Evolutionary conservation across 2,113 vertebrate genomes (phyloP).

Genomic region (Acrocephalus kingi): DNA sequence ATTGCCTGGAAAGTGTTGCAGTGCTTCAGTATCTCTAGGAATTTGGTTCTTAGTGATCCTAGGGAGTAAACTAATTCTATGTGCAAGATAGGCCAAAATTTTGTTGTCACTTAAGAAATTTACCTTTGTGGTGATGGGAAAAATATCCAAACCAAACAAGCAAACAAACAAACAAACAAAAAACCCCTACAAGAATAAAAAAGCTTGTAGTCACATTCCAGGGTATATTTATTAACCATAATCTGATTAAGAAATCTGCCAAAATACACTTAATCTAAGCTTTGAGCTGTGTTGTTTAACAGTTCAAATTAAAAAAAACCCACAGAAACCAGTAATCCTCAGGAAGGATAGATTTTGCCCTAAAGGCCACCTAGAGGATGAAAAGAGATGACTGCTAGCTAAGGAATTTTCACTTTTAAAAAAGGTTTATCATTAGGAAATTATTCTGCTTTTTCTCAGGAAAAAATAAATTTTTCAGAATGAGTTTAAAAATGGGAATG

Average conservation of each 20-base stretch:
- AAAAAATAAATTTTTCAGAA: neutral
- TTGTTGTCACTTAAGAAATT: neutral
- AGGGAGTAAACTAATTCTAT: neutral
- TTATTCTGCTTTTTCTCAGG: neutral
- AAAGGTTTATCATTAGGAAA: neutral
- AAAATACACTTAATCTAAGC: neutral
- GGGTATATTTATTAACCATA: neutral
- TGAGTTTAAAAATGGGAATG: neutral
- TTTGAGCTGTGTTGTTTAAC: neutral
- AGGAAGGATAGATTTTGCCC: neutral
- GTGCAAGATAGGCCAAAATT: neutral
- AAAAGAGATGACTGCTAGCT: neutral
- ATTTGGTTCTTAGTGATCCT: neutral
- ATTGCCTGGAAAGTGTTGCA: neutral
- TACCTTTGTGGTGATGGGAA: neutral
- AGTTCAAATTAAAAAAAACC: neutral
- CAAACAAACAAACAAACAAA: neutral
- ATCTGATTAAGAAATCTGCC: neutral
- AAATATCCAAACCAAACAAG: neutral
- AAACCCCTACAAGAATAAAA: neutral
- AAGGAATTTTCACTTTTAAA: neutral
- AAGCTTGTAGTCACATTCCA: neutral
- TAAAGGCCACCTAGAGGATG: neutral
- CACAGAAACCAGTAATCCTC: neutral
- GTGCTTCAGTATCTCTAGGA: neutral